Conservation (phyloP, 2,113 vertebrate species). For the Aegithalos caudatus region DNA sequence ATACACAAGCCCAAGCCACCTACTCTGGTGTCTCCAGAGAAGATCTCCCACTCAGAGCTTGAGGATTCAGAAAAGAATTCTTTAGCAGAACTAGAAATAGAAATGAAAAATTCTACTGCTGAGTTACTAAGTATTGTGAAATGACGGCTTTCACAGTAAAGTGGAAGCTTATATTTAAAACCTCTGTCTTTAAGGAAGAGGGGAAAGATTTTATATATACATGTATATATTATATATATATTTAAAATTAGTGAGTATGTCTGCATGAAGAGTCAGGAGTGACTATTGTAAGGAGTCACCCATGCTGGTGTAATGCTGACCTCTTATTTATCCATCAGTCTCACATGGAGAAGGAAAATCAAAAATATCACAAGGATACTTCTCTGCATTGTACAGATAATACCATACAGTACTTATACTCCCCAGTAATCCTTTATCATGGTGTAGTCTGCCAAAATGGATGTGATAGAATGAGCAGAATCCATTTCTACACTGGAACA, state of each 20-base stretch:
- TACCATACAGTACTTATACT: not conserved
- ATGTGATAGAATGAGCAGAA: not conserved
- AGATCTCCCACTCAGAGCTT: conserved; percentile 56
- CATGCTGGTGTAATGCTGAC: not conserved
- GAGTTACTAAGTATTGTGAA: not conserved
- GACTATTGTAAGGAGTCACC: not conserved
- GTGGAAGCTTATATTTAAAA: not conserved
- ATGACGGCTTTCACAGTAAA: not conserved
- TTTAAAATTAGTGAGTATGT: not conserved
- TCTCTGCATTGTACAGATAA: not conserved
- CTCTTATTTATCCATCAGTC: not conserved
- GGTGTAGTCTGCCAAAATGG: not conserved
- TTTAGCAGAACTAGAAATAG: conserved; percentile 38
- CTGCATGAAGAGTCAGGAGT: not conserved
- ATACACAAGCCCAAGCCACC: conserved; percentile 56
- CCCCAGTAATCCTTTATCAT: not conserved
- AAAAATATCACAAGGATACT: not conserved
- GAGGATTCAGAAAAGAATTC: conserved; percentile 40
- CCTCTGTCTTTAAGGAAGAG: not conserved
- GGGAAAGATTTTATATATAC: not conserved
- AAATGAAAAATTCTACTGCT: conserved; percentile 1
- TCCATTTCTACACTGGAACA: not conserved
- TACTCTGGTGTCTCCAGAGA: conserved; percentile 53
- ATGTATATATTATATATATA: not conserved
- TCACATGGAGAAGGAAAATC: not conserved